These are phyloP conservation scores for Hylaeus volcanicus DNA, from an alignment of 1,140 invertebrate species.

Conservation along the genomic window DNA sequence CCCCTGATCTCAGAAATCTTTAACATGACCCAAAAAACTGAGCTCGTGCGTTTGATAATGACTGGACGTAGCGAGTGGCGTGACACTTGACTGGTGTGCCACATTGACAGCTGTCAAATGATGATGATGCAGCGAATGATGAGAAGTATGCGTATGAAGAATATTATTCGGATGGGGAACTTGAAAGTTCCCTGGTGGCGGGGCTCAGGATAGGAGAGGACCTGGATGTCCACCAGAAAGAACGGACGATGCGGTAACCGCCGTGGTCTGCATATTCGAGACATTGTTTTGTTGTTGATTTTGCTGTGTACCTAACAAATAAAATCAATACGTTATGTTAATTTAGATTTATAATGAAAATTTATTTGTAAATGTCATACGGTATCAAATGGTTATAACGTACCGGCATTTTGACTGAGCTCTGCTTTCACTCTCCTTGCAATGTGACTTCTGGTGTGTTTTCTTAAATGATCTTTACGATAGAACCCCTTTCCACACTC, in stretches of 20 bases:
- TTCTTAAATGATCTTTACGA: constrained; percentile 81
- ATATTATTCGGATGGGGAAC: constrained; percentile 79
- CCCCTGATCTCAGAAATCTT: constrained; percentile 78
- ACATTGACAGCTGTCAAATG: constrained; percentile 74
- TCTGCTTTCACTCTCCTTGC: constrained; percentile 90
- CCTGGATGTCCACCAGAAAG: constrained; percentile 78
- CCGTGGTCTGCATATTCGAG: constrained; percentile 76
- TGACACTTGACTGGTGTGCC: constrained; percentile 74
- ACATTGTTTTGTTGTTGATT: constrained; percentile 77
- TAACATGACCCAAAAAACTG: constrained; percentile 77
- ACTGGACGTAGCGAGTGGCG: constrained; percentile 67
- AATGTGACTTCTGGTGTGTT: constrained; percentile 91
- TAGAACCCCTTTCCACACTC: constrained; percentile 91
- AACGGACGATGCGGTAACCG: constrained; percentile 76
- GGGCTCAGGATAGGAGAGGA: constrained; percentile 80
- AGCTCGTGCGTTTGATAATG: constrained; percentile 78
- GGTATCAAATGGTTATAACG: constrained; percentile 17
- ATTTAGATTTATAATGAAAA: neutral
- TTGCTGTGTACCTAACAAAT: constrained; percentile 71
- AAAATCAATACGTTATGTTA: neutral
- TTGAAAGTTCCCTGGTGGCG: constrained; percentile 80
- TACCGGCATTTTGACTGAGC: constrained; percentile 84
- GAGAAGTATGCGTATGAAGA: constrained; percentile 75
- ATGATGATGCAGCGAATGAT: constrained; percentile 72
- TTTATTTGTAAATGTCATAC: neutral